Conservation (phyloP, 2,888 invertebrate species). For the Endomychus coccineus region DNA sequence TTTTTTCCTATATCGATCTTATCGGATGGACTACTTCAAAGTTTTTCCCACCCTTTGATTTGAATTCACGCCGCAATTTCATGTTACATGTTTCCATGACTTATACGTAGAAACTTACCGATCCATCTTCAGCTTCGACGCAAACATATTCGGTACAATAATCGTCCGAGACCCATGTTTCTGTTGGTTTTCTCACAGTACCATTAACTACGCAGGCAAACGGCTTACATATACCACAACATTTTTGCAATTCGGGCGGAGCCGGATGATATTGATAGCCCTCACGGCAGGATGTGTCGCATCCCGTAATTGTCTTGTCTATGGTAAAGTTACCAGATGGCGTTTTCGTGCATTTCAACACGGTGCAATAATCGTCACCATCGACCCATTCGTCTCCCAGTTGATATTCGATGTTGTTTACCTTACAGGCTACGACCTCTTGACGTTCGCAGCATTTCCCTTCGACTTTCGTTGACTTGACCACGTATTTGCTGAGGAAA, state of each 20-base stretch:
- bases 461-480: slow-evolving; percentile 43
- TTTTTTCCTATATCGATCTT: too few species aligned
- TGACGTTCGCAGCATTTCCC: slow-evolving; percentile 53
- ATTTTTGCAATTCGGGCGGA: slow-evolving; percentile 42
- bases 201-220: slow-evolving; percentile 50
- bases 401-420: slow-evolving; percentile 45
- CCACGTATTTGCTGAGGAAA: slow-evolving; percentile 45
- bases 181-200: slow-evolving; percentile 44
- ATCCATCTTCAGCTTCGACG: slow-evolving; percentile 44
- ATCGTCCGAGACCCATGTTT: slow-evolving; percentile 55
- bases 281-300: slow-evolving; percentile 43
- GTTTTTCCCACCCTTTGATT: too few species aligned
- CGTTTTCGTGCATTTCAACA: slow-evolving; percentile 46
- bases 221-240: slow-evolving; percentile 60
- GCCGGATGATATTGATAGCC: slow-evolving; percentile 51
- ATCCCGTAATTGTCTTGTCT: slow-evolving; percentile 48
- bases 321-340: slow-evolving; percentile 47
- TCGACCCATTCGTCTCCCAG: slow-evolving; percentile 42
- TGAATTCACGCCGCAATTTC: too few species aligned
- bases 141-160: slow-evolving; percentile 57
- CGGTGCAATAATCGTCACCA: slow-evolving; percentile 49
- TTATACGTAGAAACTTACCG: too few species aligned
- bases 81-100: too few species aligned
- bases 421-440: slow-evolving; percentile 50
- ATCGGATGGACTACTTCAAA: too few species aligned